Base-by-base conservation (phyloP, 1,140 invertebrate species). In the Mycetomoellerius zeteki region DNA sequence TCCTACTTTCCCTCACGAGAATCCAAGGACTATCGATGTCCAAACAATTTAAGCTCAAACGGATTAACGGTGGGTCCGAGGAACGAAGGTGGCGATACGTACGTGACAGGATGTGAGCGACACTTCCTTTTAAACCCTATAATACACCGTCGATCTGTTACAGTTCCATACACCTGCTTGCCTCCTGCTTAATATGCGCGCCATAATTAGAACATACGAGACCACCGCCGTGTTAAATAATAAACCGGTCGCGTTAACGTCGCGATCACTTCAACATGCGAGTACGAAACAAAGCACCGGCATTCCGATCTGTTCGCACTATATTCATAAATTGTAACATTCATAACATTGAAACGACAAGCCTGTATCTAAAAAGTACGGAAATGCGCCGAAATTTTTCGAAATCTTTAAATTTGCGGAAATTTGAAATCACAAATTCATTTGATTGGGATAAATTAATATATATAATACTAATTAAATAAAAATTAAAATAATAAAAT, bases 51-150 rank as follows among this genome's bases (percentile, higher is more conserved):
- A 78, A 86, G 72, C 75, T 69, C 54, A 89, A 81, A 54, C 58
- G 54, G 88, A 89, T 89, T 89, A 89, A 88, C 80, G 85, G 52
- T 37, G 47, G n/a, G 56, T 60, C 71, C 72, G 33, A 21, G 47
- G 64, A n/a, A 85, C 76, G 71, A 77, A 62, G 76, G 75, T 81
- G 88, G 37, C 58, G 37, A 30, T 85, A 90, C 84, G 86, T 86
- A 93, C 90, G 89, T 93, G 92, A 94, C 93, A 93, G 91, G 89
- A 92, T 89, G 90, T 94, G 93, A 94, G 93, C 92, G 93, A 94
- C 94, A 94, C 91, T 94, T 94, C 93, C 93, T 94, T 85, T 90
- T 87, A 87, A 86, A 88, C 89, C 91, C 91, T 92, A 84, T 90
- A 91, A 90, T 90, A 90, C 82, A 76, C 78, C 85, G 88, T 85